Conservation (phyloP, 2,113 vertebrate species). For the Podocnemis expansa region DNA sequence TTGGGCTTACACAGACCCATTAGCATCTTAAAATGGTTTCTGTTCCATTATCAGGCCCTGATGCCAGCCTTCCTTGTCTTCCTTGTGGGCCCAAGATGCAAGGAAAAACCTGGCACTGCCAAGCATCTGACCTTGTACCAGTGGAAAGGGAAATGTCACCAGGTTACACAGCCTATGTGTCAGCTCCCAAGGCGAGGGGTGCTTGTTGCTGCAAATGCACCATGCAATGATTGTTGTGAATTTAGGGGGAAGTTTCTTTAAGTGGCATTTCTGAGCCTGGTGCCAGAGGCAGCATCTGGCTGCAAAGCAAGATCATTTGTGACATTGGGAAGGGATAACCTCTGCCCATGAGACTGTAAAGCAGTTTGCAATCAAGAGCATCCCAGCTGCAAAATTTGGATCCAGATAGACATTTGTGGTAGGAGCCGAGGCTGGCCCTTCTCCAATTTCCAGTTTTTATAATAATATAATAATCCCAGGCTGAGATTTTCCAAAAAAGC, state of each 20-base stretch:
- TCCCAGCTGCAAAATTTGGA: neutral
- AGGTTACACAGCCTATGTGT: neutral
- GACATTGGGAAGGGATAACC: neutral
- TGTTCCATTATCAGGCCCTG: neutral
- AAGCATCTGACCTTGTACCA: neutral
- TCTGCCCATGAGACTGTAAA: neutral
- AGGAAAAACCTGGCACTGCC: neutral
- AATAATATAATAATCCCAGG: neutral
- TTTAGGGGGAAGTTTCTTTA: neutral
- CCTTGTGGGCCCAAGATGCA: neutral
- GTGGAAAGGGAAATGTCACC: neutral
- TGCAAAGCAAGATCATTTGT: neutral
- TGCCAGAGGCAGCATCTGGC: neutral
- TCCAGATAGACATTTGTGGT: neutral
- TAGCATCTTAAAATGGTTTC: neutral
- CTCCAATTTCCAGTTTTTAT: neutral
- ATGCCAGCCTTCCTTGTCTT: neutral
- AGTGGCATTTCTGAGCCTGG: neutral
- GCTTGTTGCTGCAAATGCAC: neutral
- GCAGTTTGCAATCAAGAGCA: neutral
- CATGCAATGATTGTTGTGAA: neutral
- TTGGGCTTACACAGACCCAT: rapidly evolving
- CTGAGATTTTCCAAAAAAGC: too few relatives aligned
- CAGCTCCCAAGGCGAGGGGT: neutral
- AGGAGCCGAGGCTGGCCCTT: neutral